phyloP scores from a whole-genome alignment of 2,797 vertebrate species.

The Diplodus sargus region DNA sequence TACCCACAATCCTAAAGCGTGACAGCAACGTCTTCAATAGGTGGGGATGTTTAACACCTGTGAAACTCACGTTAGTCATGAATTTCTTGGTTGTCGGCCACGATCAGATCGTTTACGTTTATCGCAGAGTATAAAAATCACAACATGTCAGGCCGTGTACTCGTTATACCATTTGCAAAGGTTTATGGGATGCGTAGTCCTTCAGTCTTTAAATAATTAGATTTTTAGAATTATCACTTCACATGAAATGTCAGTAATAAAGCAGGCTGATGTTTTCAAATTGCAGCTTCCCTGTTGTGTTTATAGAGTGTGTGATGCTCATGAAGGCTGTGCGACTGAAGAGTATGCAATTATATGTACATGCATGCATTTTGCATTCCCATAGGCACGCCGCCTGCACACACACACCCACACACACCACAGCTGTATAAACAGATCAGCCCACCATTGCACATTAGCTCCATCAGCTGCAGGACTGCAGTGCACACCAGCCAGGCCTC shows the following conservation, averaged over 20 bases:
- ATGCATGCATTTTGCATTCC: conserved; percentile 47
- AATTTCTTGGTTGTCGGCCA: no score
- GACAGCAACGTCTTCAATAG: no score
- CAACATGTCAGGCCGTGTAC: no score
- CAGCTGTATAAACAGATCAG: conserved; percentile 70
- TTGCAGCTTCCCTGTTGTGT: not conserved
- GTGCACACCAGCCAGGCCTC: conserved; percentile 38
- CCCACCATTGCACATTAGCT: conserved; percentile 46
- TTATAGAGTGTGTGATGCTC: not conserved
- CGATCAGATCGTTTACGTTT: no score
- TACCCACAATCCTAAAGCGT: no score
- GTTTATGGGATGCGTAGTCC: no score
- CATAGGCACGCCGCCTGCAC: conserved; percentile 40
- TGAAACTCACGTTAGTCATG: no score
- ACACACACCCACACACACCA: conserved; percentile 50
- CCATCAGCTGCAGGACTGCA: conserved; percentile 52
- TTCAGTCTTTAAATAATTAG: no score
- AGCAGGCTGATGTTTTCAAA: no score
- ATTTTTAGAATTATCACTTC: not conserved
- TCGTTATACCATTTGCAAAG: no score
- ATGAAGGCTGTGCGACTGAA: not conserved
- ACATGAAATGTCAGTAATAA: not conserved
- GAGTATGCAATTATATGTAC: conserved; percentile 40
- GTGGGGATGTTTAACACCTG: no score
- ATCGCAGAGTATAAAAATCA: no score